phyloP scores from a whole-genome alignment of 2,888 invertebrate species.

The Girardia tigrina region DNA sequence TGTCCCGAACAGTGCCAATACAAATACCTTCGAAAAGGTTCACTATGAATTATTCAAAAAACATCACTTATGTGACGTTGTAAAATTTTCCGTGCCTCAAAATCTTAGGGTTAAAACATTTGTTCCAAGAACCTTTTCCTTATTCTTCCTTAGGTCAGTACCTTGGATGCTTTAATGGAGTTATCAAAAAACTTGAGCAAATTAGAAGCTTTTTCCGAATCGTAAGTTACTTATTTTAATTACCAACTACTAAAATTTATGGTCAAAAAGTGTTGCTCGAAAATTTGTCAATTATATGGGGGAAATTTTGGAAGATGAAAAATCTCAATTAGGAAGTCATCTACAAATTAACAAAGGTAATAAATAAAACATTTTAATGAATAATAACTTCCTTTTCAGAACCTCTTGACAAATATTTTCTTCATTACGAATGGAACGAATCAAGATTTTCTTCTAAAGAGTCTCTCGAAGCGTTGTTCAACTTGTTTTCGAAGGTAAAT shows the following conservation, averaged over 20 bases:
- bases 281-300: constrained; percentile 89
- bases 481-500: constrained; percentile 86
- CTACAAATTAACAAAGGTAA: constrained; percentile 90
- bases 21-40: neutral
- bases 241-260: too few species aligned
- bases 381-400: neutral
- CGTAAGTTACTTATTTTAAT: neutral
- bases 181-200: neutral
- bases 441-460: constrained; percentile 99
- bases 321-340: constrained; percentile 89
- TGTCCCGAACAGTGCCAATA: neutral
- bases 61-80: neutral
- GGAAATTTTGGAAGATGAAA: constrained; percentile 90
- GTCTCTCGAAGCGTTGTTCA: constrained; percentile 84
- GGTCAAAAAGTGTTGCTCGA: constrained; percentile 67
- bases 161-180: neutral
- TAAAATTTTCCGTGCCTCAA: neutral
- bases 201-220: neutral
- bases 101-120: neutral
- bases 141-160: constrained; percentile 16
- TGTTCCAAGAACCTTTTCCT: neutral
- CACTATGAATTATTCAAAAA: neutral
- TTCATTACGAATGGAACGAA: constrained; percentile 97
- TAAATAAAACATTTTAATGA: constrained; percentile 48
- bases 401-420: constrained; percentile 59